Evolutionary conservation across 92 coral and sea anemone species (phyloP), one percentile per base, ranked within the genome.

Genomic region (Porites evermanni): DNA sequence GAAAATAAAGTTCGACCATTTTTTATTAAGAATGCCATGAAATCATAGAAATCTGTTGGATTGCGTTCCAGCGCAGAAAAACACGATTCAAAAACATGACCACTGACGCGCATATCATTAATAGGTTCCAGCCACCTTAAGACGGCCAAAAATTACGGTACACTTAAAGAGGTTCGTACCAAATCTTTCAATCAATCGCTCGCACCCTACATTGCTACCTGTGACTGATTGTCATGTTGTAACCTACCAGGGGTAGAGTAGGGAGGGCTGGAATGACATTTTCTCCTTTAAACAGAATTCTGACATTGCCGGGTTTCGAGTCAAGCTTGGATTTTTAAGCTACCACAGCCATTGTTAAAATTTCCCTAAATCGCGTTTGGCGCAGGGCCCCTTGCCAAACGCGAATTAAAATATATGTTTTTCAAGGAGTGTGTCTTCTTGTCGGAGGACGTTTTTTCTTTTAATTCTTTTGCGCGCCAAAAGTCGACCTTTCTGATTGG

Each of bases 401-500:
- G 16, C 8, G 60, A 24, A 75, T 77, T 84, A 20, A 84, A 84
- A 63, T 75, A 24, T 67, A 64, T 50, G 11, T 84, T 19, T 8
- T 75, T 65, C 74, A 84, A 65, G 14, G 81, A 47, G 53, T 84
- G 54, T 8, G 52, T 74, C 54, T 16, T 75, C 17, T 53, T 24
- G 38, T 84, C 82, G 8, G 53, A 56, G 26, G 72, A 61, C 24
- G 7, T 44, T 2, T 11, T 18, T 0, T n/a, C 10, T 7, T 52
- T 17, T 44, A 72, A 8, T 26, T 18, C 67, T 52, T 10, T 75
- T 8, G 82, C 76, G 3, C 88, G 75, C 88, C 88, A 84, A 14
- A 84, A 75, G 11, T 75, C 82, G 29, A 84, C 58, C 67, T 64
- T 84, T 16, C 52, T 66, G 26, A 84, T 54, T 65, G 88, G 88